Conservation (phyloP, 2,797 vertebrate species). For the Sphenopsis melanotis region DNA sequence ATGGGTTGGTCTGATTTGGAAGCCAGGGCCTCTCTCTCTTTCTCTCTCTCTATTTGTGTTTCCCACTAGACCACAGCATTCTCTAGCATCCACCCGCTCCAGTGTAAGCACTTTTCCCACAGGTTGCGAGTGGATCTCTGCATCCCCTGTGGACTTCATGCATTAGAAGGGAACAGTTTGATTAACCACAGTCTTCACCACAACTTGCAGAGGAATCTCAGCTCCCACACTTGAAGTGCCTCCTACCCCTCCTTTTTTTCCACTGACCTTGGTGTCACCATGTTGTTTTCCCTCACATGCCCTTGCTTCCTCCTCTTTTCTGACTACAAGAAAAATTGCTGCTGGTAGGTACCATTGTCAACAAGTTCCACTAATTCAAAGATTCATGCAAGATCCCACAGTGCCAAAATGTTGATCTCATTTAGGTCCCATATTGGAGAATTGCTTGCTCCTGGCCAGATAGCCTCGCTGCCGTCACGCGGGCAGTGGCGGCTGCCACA, state of each 20-base stretch:
- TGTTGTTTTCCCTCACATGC: neutral
- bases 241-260: neutral
- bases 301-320: neutral
- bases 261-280: fast-evolving
- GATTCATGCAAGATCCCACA: no score
- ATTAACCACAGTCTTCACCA: neutral
- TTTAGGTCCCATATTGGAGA: fast-evolving
- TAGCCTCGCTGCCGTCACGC: fast-evolving
- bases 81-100: fast-evolving
- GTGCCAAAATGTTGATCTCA: neutral
- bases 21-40: neutral
- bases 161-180: neutral
- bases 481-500: fast-evolving
- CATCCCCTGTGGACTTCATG: no score
- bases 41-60: neutral
- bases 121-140: fast-evolving
- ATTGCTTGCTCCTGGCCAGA: fast-evolving
- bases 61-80: neutral
- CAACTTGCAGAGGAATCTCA: neutral
- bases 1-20: neutral
- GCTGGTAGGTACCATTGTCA: neutral
- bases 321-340: neutral
- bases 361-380: neutral
- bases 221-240: neutral
- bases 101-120: fast-evolving